Base-by-base conservation (phyloP, 2,797 vertebrate genomes). In the Dromococcyx pavoninus region DNA sequence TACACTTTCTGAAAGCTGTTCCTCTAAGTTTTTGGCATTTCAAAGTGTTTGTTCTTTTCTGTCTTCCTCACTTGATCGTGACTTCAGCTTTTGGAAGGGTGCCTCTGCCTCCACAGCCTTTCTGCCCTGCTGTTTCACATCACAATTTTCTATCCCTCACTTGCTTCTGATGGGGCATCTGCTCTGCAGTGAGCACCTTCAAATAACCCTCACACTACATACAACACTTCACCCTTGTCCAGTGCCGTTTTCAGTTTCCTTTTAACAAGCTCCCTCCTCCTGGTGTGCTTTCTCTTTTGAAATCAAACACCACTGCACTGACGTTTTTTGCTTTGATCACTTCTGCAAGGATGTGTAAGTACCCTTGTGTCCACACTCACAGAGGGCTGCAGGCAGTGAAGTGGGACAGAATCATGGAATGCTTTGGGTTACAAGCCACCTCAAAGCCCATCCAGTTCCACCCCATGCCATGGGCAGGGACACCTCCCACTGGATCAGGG, bases 11-110 rank as follows among this genome's bases (percentile, higher is more conserved):
- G 48, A 91, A 87, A 94, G 91, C 69, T 76, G 50, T 30, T 84
- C 77, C 50, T 69, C 64, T 33, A 60, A 66, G 65, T 54, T 89
- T 70, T 78, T 95, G 83, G 89, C 58, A 1, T 78, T 88, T 92
- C 50, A 27, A 58, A 89, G 62, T 75, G 82, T 93, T 89, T 94
- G 89, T 62, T 95, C 88, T 83, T 88, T 80, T 72, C 91, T 43
- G 22, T 86, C 88, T 86, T 91, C 73, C 76, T 91, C 89, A 39
- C 75, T 94, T 93, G 79, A 61, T 81, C 79, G 72, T 89, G 88
- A 96, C 85, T 94, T 92, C 89, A 96, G 82, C 62, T 93, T 86
- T 95, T 96, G 93, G 93, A 95, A 91, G 16, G 57, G 64, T 88
- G 93, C 88, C 85, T 32, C 79, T 78, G 76, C 46, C 58, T 80